These are phyloP conservation scores for Sesia bembeciformis DNA, from an alignment of 2,888 invertebrate species.

Conservation along the genomic window DNA sequence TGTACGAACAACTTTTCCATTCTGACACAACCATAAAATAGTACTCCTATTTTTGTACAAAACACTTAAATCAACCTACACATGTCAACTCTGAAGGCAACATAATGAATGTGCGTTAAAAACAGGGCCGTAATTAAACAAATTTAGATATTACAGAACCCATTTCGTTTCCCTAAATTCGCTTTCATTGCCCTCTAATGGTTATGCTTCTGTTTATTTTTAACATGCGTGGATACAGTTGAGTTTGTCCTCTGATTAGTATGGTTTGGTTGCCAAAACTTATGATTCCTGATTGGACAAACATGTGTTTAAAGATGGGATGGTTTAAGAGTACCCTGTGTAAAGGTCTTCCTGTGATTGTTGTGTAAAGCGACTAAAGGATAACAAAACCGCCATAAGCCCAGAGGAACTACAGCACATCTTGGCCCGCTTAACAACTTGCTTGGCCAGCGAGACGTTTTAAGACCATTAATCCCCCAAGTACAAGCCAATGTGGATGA, in stretches of 20 bases:
- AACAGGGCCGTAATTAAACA: constrained; percentile 31
- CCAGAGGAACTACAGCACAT: too few species aligned
- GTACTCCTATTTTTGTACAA: neutral
- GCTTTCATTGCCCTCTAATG: constrained; percentile 2
- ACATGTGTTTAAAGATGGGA: too few species aligned
- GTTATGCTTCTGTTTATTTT: neutral
- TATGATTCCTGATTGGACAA: too few species aligned
- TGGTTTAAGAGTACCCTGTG: too few species aligned
- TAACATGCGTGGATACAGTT: neutral
- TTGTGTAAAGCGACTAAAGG: too few species aligned
- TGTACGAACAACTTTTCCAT: neutral
- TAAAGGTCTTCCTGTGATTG: too few species aligned
- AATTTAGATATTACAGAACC: constrained; percentile 6
- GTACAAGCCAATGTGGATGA: too few species aligned
- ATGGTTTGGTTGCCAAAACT: too few species aligned
- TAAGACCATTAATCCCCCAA: too few species aligned
- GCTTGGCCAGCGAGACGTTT: too few species aligned
- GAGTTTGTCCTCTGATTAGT: neutral
- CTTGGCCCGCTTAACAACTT: too few species aligned
- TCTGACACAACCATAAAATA: neutral
- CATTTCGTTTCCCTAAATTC: constrained; percentile 2
- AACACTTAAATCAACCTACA: constrained; percentile 5
- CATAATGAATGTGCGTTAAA: constrained; percentile 32
- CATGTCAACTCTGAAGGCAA: constrained; percentile 33
- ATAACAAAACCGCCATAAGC: too few species aligned